Conservation (phyloP, 2,797 vertebrate species). For the Ispidina picta region DNA sequence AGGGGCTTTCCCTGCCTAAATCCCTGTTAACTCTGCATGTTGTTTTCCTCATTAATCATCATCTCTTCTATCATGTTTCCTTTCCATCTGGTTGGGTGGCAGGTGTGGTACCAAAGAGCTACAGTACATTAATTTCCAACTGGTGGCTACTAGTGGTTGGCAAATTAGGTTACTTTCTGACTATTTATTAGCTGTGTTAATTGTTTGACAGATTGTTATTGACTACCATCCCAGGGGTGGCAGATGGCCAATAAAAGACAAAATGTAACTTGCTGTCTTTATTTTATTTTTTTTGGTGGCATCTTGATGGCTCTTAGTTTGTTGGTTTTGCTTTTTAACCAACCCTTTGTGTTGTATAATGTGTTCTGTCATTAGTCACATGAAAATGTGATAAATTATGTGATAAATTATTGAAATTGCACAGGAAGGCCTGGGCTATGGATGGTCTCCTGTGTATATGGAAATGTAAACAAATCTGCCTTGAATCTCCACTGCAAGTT, state of each 20-base stretch:
- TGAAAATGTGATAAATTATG: not conserved
- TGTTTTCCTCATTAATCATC: constrained; percentile 37
- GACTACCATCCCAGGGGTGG: constrained; percentile 64
- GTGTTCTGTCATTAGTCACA: not conserved
- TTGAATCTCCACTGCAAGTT: not conserved
- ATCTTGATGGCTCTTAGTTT: constrained; percentile 10
- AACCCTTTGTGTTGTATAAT: not conserved
- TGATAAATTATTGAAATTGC: not conserved
- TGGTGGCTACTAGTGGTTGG: constrained; percentile 22
- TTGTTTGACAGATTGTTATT: constrained; percentile 76
- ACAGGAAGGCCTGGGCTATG: not conserved
- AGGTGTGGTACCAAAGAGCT: constrained; percentile 45
- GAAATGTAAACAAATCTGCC: not conserved
- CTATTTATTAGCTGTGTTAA: constrained; percentile 77
- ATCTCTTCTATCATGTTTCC: not conserved
- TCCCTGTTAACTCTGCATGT: not conserved
- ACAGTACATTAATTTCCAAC: constrained; percentile 59
- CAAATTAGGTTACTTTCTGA: constrained; percentile 46
- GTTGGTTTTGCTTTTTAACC: not conserved
- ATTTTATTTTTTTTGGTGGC: not conserved
- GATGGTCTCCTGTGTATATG: not conserved
- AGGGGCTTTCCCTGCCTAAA: not conserved
- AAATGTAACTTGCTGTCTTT: constrained; percentile 33
- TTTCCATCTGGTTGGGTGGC: constrained; percentile 39
- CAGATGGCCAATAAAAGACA: constrained; percentile 72